Base-by-base conservation (phyloP, 2,888 invertebrate species). In the Pterobdella sp. region DNA sequence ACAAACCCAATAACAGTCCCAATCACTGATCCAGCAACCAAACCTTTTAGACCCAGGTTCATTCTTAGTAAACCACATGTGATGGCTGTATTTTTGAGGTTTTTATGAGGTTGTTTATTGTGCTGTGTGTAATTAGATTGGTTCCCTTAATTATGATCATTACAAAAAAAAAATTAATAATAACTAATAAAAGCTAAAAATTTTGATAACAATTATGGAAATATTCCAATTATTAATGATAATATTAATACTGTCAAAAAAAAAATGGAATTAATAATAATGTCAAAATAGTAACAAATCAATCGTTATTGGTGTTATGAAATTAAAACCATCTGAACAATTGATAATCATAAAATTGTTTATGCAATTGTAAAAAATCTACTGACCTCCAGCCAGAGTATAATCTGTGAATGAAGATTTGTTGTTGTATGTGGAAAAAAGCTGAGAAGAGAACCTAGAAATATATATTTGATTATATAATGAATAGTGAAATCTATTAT, bases 391-490 rank as follows among this genome's bases (percentile, higher is more conserved):
- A 60, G 52, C 60, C 1, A 34, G 22, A 29, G 63, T 36, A 26
- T 71, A 71, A 3, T 71, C 71, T 32, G 56, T 56, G 26, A 71
- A 1, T 18, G 63, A 36, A 26, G 63, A 3, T n/a, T 63, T 71
- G 37, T 71, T 71, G 31, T 36, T 42, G 37, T 71, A 71, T 14
- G 34, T 56, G 4, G 71, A 42, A 34, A 71, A 0, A 0, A 56
- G 32, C 56, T 71, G 71, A 14, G 71, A 71, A 32, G 63, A 35
- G n/a, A 71, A 36, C 71, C 71, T 71, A 36, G 31, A 3, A 69
- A 69, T 42, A 49, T 49, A 26, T 26, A 10, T 49, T 34, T 26
- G 10, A n/a, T 7, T 18, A 35, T 34, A 26, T 36, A 36, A 68
- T 36, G 4, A 26, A 68, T 34, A 32, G 36, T n/a, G 37, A 68